These are phyloP conservation scores for Oxyura jamaicensis DNA, from an alignment of 2,113 vertebrate genomes.

Conservation along the genomic window DNA sequence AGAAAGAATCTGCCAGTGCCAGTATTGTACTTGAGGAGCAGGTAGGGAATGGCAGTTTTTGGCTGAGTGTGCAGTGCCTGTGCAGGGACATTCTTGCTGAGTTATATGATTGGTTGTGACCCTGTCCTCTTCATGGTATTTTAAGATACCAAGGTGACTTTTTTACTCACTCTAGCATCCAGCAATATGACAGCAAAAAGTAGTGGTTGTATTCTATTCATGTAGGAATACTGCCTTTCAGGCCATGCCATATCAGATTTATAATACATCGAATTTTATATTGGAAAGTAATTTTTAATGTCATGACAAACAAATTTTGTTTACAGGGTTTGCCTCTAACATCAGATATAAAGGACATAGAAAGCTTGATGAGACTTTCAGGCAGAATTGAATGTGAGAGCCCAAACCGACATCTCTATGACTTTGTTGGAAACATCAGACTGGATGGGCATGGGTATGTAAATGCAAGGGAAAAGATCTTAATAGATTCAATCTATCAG, in stretches of 20 bases:
- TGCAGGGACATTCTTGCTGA: neutral
- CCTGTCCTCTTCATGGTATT: neutral
- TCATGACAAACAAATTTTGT: neutral
- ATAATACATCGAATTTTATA: neutral
- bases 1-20: neutral
- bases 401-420: conserved; percentile 96
- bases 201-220: neutral
- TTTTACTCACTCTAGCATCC: neutral
- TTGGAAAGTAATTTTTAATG: neutral
- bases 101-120: neutral
- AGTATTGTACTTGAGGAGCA: neutral
- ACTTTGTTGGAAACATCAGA: conserved; percentile 96
- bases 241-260: neutral
- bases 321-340: conserved; percentile 91
- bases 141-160: neutral
- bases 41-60: neutral
- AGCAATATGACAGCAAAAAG: neutral
- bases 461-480: neutral
- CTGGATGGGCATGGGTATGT: conserved; percentile 91
- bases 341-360: conserved; percentile 91
- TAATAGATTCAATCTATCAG: neutral
- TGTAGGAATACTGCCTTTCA: neutral
- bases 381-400: conserved; percentile 96
- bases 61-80: neutral
- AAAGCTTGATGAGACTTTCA: conserved; percentile 88